These are phyloP conservation scores for Drosophila leonis DNA, from an alignment of 2,888 invertebrate genomes.

Conservation along the genomic window DNA sequence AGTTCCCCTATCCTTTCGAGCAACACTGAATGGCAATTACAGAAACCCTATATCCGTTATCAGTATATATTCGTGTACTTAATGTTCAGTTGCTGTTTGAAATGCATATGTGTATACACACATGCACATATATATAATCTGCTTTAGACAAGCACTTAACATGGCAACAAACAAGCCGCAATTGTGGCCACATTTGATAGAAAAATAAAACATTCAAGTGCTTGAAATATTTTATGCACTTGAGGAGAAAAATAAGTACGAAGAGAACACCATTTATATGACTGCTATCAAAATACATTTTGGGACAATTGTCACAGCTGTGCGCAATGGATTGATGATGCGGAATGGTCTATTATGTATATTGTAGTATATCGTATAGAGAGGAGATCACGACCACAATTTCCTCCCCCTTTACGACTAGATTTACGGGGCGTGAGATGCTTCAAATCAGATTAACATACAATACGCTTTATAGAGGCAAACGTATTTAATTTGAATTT, in stretches of 20 bases:
- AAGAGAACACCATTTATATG: not conserved
- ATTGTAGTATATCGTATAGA: not conserved
- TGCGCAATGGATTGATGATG: not conserved
- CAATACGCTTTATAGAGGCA: slow-evolving; percentile 45
- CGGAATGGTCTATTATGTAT: not conserved
- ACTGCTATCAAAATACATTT: slow-evolving; percentile 14
- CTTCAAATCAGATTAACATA: slow-evolving; percentile 65
- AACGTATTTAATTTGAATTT: slow-evolving; percentile 15
- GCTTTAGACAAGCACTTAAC: slow-evolving; percentile 25
- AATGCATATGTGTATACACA: not conserved
- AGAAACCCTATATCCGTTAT: slow-evolving; percentile 5
- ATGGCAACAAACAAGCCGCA: slow-evolving; percentile 17
- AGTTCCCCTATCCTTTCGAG: not conserved
- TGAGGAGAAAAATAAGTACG: not conserved
- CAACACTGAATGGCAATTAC: not conserved
- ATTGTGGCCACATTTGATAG: slow-evolving; percentile 16
- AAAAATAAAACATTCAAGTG: slow-evolving; percentile 23
- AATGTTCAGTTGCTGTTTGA: slow-evolving; percentile 11
- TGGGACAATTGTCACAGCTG: slow-evolving; percentile 20
- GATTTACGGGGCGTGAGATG: slow-evolving; percentile 11
- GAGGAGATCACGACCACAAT: not conserved
- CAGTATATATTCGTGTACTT: not conserved
- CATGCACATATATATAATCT: slow-evolving; percentile 2
- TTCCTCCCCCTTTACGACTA: slow-evolving; percentile 13
- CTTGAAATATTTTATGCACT: slow-evolving; percentile 23